Base-by-base conservation (phyloP, 2,888 invertebrate genomes). In the Leistus spinibarbis region DNA sequence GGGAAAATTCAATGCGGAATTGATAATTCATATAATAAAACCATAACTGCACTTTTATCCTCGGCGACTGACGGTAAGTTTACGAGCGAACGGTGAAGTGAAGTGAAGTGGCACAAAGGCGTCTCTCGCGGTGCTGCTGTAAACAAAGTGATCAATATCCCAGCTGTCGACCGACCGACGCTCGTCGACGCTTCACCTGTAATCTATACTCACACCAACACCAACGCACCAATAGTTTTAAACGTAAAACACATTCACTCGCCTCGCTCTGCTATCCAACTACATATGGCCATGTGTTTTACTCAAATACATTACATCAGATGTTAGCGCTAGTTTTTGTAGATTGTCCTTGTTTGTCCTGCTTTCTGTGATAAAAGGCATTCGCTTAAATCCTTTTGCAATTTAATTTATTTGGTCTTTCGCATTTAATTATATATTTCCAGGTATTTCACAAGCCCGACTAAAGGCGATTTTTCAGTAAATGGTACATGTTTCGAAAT, bases 1-100 rank as follows among this genome's bases (percentile, higher is more conserved):
- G 64, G 27, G 64, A 24, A 24, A 64, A 23, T 23, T 24, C 64
- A 66, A 27, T 66, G 53, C 54, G 19, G 72, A 65, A 72, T 72
- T 72, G 72, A 72, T 72, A 72, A 72, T 72, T 72, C 72, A 72
- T 72, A 72, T 72, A 72, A 72, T 72, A 72, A 72, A 72, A 72
- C 56, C 72, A 72, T 72, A 72, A 72, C 72, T 65, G 72, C 65
- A 72, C 65, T 72, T 72, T 72, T 72, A 72, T 72, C 66, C 66
- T 65, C 27, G 19, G 27, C 56, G 66, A 22, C 64, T 10, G 64
- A 22, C 64, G 24, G 64, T 64, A 23, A 64, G 65, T 72, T 72
- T 72, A 72, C 72, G 72, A 72, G 64, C 69, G 17, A 56, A n/a
- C 23, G 20, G 4, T 17, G 19, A 1, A n/a, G 27, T 19, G 62